Base-by-base conservation (phyloP, 2,113 vertebrate species). In the Upupa epops region DNA sequence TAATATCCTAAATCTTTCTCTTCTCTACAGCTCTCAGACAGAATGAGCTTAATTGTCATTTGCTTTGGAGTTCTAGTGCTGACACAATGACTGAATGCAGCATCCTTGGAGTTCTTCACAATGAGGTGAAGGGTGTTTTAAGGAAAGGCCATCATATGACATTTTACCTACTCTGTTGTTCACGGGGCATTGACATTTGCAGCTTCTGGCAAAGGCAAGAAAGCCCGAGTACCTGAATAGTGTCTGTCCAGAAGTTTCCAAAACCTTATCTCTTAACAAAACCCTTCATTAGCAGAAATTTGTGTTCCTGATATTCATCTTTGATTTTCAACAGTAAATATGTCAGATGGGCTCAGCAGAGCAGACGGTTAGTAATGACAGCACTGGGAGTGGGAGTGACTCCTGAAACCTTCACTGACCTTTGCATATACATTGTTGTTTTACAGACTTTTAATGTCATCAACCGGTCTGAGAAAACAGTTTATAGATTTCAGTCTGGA, bases 381-480 rank as follows among this genome's bases (percentile, higher is more conserved):
- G 87, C 40, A 7, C 83, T 28, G 86, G 59, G 78, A 89, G 84
- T 37, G 71, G 90, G 69, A 93, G 75, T 17, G 75, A 82, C 80
- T 92, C 93, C 7, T 5, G 83, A 89, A 95, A 86, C 88, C 91
- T 94, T 84, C 66, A 28, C 86, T 96, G 96, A 95, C 96, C 96
- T 97, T 97, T 96, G 83, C 93, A 13, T 76, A 63, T 71, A 60
- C 70, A 29, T 36, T 46, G 65, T 83, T 83, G 83, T 94, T 89
- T 93, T 92, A 94, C 81, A 84, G 72, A 74, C 88, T 94, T 80
- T 94, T 95, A 96, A 97, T 95, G 96, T 97, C 93, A 96, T 87
- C 89, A 92, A 3, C 54, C 72, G 72, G 89, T 74, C 78, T 78
- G 87, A 89, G 68, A 49, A 90, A 92, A 93, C 18, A 77, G 24